A percentile compares a stretch with the other conserved stretches of the same genome.
phyloP scores from a whole-genome alignment of 2,888 invertebrate species.

The Campaea margaritaria region DNA sequence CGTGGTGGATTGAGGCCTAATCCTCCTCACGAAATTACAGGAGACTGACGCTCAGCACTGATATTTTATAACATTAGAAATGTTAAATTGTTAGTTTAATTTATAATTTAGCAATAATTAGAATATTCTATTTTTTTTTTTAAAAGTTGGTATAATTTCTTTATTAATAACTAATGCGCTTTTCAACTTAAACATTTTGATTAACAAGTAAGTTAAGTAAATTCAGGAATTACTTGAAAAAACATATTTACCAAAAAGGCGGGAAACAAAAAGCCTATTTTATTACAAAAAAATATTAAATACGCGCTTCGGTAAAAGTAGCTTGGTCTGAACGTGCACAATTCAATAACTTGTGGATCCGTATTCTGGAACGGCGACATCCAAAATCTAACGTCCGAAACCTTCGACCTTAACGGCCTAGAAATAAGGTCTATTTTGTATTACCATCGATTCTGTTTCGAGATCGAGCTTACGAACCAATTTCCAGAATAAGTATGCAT shows the following conservation, averaged over 20 bases:
- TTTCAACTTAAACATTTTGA: too few relatives aligned
- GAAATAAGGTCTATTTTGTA: slow-evolving; percentile 56
- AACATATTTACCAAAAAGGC: slow-evolving; percentile 8
- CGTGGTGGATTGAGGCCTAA: too few relatives aligned
- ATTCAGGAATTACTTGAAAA: not conserved
- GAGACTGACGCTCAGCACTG: too few relatives aligned
- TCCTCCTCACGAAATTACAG: too few relatives aligned
- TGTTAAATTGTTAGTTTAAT: too few relatives aligned
- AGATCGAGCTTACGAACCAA: slow-evolving; percentile 52
- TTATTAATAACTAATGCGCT: too few relatives aligned
- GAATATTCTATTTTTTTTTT: too few relatives aligned
- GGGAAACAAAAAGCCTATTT: slow-evolving; percentile 11
- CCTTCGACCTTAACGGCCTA: slow-evolving; percentile 53
- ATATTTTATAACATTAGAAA: too few relatives aligned
- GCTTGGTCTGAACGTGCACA: slow-evolving; percentile 48
- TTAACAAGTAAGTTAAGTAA: not conserved
- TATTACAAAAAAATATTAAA: slow-evolving; percentile 33
- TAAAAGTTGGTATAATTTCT: too few relatives aligned
- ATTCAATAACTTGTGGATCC: slow-evolving; percentile 64
- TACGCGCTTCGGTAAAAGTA: slow-evolving; percentile 38
- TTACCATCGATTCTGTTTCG: slow-evolving; percentile 43
- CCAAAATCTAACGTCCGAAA: slow-evolving; percentile 42
- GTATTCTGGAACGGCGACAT: slow-evolving; percentile 62
- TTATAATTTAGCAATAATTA: too few relatives aligned
- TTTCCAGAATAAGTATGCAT: slow-evolving; percentile 65